Evolutionary conservation across 2,888 invertebrate species (phyloP).

Genomic region (Lottia gigantea): DNA sequence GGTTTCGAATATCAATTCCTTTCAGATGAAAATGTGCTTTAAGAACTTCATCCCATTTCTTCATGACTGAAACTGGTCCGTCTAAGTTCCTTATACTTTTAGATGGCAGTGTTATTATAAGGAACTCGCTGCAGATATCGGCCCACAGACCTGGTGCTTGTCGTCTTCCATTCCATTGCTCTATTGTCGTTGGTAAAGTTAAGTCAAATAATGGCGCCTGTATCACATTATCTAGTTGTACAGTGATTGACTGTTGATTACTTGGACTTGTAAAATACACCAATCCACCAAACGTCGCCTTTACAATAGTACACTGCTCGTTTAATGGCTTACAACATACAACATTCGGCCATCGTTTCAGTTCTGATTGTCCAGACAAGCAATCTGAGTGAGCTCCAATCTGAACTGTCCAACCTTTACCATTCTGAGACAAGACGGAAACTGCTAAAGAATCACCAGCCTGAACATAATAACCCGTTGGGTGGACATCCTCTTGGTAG

Average conservation of each 20-base stretch:
- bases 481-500: background rate
- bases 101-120: conserved; percentile 1
- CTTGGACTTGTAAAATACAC: background rate
- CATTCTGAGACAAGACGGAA: background rate
- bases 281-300: background rate
- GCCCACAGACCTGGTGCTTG: background rate
- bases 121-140: background rate
- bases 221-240: background rate
- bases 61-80: background rate
- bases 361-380: background rate
- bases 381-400: background rate
- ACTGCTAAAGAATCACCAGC: background rate
- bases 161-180: background rate
- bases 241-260: background rate
- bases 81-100: background rate
- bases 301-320: background rate
- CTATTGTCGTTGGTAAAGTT: background rate
- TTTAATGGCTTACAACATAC: background rate
- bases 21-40: background rate
- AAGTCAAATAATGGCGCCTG: background rate
- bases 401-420: background rate
- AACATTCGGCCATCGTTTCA: conserved; percentile 4
- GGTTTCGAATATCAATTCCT: background rate
- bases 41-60: background rate
- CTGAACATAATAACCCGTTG: background rate